Base-by-base conservation (phyloP, 2,113 vertebrate species). In the Amazona vittata region DNA sequence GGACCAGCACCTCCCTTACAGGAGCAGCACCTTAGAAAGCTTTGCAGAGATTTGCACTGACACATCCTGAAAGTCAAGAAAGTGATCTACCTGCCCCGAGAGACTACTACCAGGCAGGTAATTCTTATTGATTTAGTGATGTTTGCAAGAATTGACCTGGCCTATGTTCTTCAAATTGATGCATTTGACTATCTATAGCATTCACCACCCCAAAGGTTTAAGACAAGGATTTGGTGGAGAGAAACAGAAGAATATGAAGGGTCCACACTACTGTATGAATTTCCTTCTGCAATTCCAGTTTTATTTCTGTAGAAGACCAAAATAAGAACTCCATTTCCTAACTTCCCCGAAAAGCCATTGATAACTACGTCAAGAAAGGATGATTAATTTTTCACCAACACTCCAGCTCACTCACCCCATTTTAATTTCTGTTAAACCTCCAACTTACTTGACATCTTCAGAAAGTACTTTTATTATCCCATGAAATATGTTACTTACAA, bases 271-370 rank as follows among this genome's bases (percentile, higher is more conserved):
- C 26, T n/a, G 31, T 22, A 80, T 14, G 43, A 62, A 90, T 76
- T 76, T 57, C 49, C 39, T 57, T 53, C 67, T 76, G 10, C 26
- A 74, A 83, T 31, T 75, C 39, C 52, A 82, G 41, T 63, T 95
- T 94, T 83, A 87, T 83, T 89, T 85, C 62, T 76, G 39, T 11
- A 82, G 52, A 90, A 91, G 82, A 55, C 39, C 65, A 91, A 89
- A 93, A 79, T 76, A 94, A 96, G 88, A 94, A 86, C 71, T 83
- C 71, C 9, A 46, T 86, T 91, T 82, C 74, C 39, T 22, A 86
- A 49, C n/a, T 21, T 87, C 29, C 70, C 87, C 5, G 47, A 84
- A 71, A 89, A 84, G 47, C 65, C 57, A 92, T 86, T 80, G 43
- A 79, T 62, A 87, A 78, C 19, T 79, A 59, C 7, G 2, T 53